These are phyloP conservation scores for Calliopsis andreniformis DNA, from an alignment of 1,140 invertebrate species.

Conservation along the genomic window DNA sequence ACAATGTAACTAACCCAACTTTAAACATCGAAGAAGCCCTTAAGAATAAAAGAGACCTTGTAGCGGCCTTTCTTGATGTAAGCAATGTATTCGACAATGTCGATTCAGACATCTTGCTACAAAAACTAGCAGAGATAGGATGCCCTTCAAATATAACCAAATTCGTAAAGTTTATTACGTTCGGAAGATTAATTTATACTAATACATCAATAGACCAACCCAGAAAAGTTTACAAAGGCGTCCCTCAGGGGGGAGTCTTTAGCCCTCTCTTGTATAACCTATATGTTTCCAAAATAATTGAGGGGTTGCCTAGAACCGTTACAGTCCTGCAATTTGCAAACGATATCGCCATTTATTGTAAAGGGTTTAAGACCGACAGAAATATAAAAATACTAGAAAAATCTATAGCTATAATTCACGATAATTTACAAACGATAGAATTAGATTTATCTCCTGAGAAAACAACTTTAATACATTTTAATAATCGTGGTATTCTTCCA, in stretches of 20 bases:
- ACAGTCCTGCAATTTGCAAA: constrained; percentile 42
- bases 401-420: not conserved
- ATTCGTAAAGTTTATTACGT: constrained; percentile 11
- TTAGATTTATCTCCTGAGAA: no score
- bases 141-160: not conserved
- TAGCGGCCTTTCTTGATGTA: constrained; percentile 18
- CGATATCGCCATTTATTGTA: constrained; percentile 35
- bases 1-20: no score
- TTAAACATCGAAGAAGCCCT: not conserved
- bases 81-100: constrained; percentile 26
- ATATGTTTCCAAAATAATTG: constrained; percentile 42
- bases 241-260: constrained; percentile 57
- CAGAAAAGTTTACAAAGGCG: constrained; percentile 32
- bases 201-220: not conserved
- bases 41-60: not conserved
- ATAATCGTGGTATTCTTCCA: no score
- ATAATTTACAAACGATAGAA: not conserved
- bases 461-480: no score
- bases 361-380: not conserved
- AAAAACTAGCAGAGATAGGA: not conserved
- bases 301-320: constrained; percentile 6
- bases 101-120: constrained; percentile 11
- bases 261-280: constrained; percentile 49
- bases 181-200: not conserved
- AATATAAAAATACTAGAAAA: not conserved